Conservation (phyloP, 2,113 vertebrate genomes). For the Embiotoca jacksoni region DNA sequence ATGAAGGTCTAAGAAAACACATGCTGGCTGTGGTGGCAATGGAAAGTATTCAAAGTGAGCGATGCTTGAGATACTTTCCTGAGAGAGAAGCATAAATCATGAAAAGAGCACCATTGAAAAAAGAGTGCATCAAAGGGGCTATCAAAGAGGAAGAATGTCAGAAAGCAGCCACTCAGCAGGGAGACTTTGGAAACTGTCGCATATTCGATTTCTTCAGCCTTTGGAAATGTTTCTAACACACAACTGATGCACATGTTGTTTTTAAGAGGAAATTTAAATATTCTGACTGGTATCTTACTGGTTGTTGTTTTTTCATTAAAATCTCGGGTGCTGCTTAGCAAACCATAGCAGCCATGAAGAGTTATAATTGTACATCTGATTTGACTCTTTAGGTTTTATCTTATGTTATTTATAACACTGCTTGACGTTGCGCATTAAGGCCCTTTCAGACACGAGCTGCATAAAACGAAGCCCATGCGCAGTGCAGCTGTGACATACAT, state of each 20-base stretch:
- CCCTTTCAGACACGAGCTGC: too few species aligned
- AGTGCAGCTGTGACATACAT: too few species aligned
- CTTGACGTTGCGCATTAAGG: too few species aligned
- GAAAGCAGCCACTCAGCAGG: background rate
- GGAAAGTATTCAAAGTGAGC: background rate
- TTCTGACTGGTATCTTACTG: background rate
- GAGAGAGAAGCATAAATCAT: conserved; percentile 1
- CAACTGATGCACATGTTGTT: background rate
- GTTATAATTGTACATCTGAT: background rate
- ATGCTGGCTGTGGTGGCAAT: background rate
- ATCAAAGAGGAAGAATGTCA: background rate
- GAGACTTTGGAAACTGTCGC: background rate
- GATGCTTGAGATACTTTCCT: background rate
- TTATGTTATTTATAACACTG: too few species aligned
- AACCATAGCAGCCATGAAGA: background rate
- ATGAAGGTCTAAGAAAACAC: background rate
- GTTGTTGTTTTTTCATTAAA: background rate
- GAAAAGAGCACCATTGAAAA: background rate
- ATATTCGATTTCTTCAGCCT: background rate
- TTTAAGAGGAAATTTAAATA: too few species aligned
- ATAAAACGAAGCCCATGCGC: too few species aligned
- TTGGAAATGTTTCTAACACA: background rate
- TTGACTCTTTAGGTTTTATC: too few species aligned
- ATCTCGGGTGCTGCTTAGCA: background rate
- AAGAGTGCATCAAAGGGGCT: background rate